Conservation (phyloP, 2,797 vertebrate genomes). For the Acipenser transmontanus region DNA sequence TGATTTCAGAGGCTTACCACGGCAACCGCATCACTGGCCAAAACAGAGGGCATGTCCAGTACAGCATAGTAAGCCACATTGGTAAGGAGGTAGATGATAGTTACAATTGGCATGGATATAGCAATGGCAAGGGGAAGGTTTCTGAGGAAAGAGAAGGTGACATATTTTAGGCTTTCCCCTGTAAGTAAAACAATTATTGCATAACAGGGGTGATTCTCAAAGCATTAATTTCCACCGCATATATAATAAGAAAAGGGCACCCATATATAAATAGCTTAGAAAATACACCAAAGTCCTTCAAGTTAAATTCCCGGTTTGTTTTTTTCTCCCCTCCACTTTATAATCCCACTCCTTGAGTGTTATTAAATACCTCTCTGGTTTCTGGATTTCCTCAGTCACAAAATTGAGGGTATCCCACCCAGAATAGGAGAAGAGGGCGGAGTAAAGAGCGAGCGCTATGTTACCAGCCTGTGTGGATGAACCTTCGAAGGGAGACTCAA, state of each 20-base stretch:
- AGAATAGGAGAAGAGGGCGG: conserved; percentile 79
- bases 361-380: conserved; percentile 64
- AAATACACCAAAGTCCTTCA: too few species aligned
- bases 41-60: conserved; percentile 67
- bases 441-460: conserved; percentile 74
- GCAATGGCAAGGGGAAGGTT: conserved; percentile 76
- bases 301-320: too few species aligned
- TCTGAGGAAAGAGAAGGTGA: conserved; percentile 40
- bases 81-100: conserved; percentile 74
- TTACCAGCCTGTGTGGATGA: conserved; percentile 62
- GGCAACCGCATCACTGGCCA: conserved; percentile 73
- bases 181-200: not conserved
- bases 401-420: conserved; percentile 86
- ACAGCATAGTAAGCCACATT: conserved; percentile 76
- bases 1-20: conserved; percentile 55
- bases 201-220: too few species aligned
- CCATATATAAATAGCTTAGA: too few species aligned
- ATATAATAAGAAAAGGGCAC: too few species aligned
- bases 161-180: not conserved
- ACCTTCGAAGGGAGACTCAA: conserved; percentile 65
- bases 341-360: too few species aligned
- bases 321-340: too few species aligned
- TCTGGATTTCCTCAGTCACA: conserved; percentile 80
- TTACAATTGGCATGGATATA: conserved; percentile 74
- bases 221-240: too few species aligned